phyloP scores from a whole-genome alignment of 2,888 invertebrate genomes.

The Agonum fuliginosum region DNA sequence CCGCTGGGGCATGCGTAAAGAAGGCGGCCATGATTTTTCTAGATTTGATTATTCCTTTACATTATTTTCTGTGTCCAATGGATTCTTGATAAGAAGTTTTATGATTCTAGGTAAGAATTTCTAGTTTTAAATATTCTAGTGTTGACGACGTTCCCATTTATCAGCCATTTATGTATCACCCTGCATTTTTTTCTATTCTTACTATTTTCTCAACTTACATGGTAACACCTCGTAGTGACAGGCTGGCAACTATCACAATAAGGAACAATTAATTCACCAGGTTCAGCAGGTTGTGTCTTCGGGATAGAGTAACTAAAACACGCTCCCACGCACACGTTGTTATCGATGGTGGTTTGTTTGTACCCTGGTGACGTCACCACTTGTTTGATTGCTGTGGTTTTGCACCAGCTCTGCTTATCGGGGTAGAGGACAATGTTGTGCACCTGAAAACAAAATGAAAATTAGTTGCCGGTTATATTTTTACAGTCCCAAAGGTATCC shows the following conservation, averaged over 20 bases:
- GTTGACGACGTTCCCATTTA: no score
- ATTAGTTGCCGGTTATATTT: no score
- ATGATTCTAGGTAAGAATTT: no score
- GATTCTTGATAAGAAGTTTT: no score
- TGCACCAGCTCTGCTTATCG: constrained; percentile 83
- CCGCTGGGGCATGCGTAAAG: no score
- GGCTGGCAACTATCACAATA: constrained; percentile 84
- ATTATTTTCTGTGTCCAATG: no score
- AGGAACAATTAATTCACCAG: constrained; percentile 78
- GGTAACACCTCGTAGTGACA: constrained; percentile 78
- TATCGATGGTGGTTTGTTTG: constrained; percentile 79
- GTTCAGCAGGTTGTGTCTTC: constrained; percentile 80
- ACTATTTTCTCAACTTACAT: constrained; percentile 71
- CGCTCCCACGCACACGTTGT: constrained; percentile 83
- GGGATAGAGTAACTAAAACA: constrained; percentile 84
- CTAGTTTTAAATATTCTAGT: no score
- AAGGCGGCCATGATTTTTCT: no score
- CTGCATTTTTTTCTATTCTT: neutral
- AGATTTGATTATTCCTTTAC: no score
- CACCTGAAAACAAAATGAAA: constrained; percentile 72
- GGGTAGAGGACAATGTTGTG: constrained; percentile 83
- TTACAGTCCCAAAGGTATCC: no score
- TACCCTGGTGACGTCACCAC: constrained; percentile 81
- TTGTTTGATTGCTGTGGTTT: constrained; percentile 81
- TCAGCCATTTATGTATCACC: no score